Evolutionary conservation across 1,140 invertebrate genomes (phyloP).

Genomic region (Drosophila watanabei): DNA sequence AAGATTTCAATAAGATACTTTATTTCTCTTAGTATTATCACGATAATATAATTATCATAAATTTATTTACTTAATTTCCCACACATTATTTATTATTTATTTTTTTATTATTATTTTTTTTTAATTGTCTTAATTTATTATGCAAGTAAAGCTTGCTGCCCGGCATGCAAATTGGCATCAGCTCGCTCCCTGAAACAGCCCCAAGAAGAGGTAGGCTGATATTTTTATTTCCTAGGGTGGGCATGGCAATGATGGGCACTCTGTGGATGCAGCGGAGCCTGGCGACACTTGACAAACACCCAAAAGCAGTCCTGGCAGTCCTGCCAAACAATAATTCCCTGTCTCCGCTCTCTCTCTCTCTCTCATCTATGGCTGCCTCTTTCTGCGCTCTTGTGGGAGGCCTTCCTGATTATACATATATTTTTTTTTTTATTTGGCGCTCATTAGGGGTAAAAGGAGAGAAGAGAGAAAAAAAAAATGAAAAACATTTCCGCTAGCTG

Average conservation of each 20-base stretch:
- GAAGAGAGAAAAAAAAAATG: slow-evolving; percentile 17
- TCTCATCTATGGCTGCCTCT: slow-evolving; percentile 15
- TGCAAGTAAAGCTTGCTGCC: slow-evolving; percentile 41
- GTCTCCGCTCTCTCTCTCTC: slow-evolving; percentile 4
- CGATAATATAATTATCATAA: background rate
- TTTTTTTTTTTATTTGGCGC: slow-evolving; percentile 28
- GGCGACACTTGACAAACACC: slow-evolving; percentile 74
- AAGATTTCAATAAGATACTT: too few species aligned
- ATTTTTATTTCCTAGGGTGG: background rate
- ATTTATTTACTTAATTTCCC: too few species aligned
- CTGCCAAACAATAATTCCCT: slow-evolving; percentile 41
- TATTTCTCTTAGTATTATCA: background rate
- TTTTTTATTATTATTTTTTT: background rate
- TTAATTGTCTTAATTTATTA: slow-evolving; percentile 70
- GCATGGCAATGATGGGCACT: background rate
- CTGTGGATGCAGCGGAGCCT: slow-evolving; percentile 18
- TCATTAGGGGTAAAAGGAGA: slow-evolving; percentile 54
- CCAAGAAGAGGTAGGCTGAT: background rate
- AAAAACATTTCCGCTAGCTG: slow-evolving; percentile 77
- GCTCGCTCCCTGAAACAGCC: slow-evolving; percentile 11
- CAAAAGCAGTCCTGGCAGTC: slow-evolving; percentile 57
- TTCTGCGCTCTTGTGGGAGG: background rate
- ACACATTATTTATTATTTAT: too few species aligned
- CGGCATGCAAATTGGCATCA: slow-evolving; percentile 66
- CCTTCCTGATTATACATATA: background rate